These are phyloP conservation scores for Prochilodus magdalenae DNA, from an alignment of 2,113 vertebrate species.

Conservation along the genomic window DNA sequence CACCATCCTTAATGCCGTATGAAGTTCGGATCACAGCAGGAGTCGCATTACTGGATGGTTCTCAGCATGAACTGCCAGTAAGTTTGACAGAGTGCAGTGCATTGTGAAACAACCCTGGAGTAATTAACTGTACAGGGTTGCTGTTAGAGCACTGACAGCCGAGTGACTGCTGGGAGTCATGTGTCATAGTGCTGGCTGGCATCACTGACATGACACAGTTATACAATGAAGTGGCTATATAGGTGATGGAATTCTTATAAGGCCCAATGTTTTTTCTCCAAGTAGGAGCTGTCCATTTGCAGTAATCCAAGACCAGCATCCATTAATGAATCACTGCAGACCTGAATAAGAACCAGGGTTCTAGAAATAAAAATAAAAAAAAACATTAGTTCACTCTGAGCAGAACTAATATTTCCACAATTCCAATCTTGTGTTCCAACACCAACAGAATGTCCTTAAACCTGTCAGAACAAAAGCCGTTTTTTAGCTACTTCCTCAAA, in stretches of 20 bases:
- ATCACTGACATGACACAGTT: slow-evolving; percentile 7
- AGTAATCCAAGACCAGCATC: neutral
- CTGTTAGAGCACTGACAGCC: slow-evolving; percentile 56
- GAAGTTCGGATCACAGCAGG: slow-evolving; percentile 63
- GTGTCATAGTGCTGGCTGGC: slow-evolving; percentile 11
- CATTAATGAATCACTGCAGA: neutral
- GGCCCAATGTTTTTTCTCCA: neutral
- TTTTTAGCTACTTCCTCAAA: neutral
- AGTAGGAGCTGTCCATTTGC: neutral
- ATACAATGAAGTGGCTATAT: neutral
- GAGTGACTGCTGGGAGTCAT: slow-evolving; percentile 36
- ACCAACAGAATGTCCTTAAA: neutral
- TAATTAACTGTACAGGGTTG: slow-evolving; percentile 9
- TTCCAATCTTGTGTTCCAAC: no score
- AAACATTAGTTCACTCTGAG: neutral
- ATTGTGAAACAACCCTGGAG: slow-evolving; percentile 38
- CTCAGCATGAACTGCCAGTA: slow-evolving; percentile 56
- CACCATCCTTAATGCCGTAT: slow-evolving; percentile 66
- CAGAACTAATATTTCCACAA: no score
- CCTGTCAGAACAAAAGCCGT: neutral
- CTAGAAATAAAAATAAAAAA: neutral
- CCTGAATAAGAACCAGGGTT: neutral
- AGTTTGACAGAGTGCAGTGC: slow-evolving; percentile 62
- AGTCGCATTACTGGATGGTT: slow-evolving; percentile 56
- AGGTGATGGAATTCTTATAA: slow-evolving; percentile 11